Evolutionary conservation across 2,113 vertebrate genomes (phyloP).

Genomic region (Ceratotherium simum): DNA sequence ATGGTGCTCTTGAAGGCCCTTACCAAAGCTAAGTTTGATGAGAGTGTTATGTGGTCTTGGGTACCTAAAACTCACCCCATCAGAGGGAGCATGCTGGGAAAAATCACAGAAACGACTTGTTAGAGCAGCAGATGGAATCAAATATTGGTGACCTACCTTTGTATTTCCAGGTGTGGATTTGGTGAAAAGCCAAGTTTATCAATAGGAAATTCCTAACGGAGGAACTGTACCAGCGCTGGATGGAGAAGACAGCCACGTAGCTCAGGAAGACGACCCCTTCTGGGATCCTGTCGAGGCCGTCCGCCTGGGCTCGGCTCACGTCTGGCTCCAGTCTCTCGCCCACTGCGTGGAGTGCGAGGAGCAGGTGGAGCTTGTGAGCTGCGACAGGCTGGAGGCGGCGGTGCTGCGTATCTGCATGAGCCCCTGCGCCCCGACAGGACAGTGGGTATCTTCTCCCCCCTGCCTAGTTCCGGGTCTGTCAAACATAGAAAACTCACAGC

Average conservation of each 20-base stretch:
- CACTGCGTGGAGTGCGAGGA: slow-evolving; percentile 91
- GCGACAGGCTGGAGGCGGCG: slow-evolving; percentile 91
- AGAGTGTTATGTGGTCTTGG: not conserved
- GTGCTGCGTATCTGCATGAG: slow-evolving; percentile 87
- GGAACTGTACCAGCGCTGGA: slow-evolving; percentile 90
- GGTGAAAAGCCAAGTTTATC: slow-evolving; percentile 94
- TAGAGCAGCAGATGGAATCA: not conserved
- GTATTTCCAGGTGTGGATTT: slow-evolving; percentile 91
- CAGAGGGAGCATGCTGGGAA: not conserved
- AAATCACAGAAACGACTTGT: not conserved
- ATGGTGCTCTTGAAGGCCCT: not conserved
- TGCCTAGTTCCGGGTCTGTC: not conserved
- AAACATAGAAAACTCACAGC: not conserved
- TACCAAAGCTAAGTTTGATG: not conserved
- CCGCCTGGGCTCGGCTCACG: slow-evolving; percentile 91
- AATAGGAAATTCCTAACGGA: slow-evolving; percentile 96
- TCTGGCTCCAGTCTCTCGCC: slow-evolving; percentile 94
- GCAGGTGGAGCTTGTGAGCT: slow-evolving; percentile 91
- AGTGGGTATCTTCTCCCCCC: slow-evolving; percentile 76
- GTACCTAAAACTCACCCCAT: not conserved
- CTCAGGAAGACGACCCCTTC: slow-evolving; percentile 89
- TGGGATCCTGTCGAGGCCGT: slow-evolving; percentile 93
- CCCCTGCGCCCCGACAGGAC: slow-evolving; percentile 89
- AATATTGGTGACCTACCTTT: not conserved
- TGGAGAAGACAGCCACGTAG: slow-evolving; percentile 68